Conservation (phyloP, 2,888 invertebrate species). For the Hydropsyche betteni region DNA sequence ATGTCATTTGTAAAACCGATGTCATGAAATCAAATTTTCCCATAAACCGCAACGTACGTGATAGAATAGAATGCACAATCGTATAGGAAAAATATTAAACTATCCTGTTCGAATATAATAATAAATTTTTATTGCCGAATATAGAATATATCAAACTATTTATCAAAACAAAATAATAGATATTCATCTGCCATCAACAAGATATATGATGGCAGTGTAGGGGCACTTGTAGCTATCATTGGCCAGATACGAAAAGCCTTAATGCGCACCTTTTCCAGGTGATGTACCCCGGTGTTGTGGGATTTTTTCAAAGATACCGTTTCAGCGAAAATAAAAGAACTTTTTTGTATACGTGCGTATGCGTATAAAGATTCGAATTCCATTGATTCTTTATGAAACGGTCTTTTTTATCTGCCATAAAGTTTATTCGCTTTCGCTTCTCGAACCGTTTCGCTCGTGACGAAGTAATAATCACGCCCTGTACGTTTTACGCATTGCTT, state of each 20-base stretch:
- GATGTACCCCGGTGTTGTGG: constrained; percentile 17
- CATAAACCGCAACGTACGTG: no score
- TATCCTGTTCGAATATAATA: no score
- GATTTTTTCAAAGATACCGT: constrained; percentile 23
- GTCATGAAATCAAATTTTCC: no score
- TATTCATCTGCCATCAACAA: constrained; percentile 19
- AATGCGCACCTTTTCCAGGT: constrained; percentile 30
- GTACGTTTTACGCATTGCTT: not conserved
- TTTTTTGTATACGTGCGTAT: constrained; percentile 6
- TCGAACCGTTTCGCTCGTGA: constrained; percentile 18
- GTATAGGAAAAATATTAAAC: no score
- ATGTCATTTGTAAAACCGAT: no score
- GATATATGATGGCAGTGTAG: constrained; percentile 2
- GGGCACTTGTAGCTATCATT: constrained; percentile 10
- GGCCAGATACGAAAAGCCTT: constrained; percentile 14
- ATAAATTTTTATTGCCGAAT: no score
- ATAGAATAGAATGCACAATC: no score
- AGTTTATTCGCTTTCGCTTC: constrained; percentile 24
- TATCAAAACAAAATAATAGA: constrained; percentile 18
- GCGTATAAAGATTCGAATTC: constrained; percentile 11
- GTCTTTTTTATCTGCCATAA: constrained; percentile 29
- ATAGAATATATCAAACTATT: not conserved
- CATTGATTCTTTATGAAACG: constrained; percentile 29
- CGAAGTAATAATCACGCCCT: constrained; percentile 18
- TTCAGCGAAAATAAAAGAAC: constrained; percentile 20